A percentile compares a stretch with the other conserved stretches of the same genome.
phyloP scores from a whole-genome alignment of 2,113 vertebrate species.

The Grantiella picta region DNA sequence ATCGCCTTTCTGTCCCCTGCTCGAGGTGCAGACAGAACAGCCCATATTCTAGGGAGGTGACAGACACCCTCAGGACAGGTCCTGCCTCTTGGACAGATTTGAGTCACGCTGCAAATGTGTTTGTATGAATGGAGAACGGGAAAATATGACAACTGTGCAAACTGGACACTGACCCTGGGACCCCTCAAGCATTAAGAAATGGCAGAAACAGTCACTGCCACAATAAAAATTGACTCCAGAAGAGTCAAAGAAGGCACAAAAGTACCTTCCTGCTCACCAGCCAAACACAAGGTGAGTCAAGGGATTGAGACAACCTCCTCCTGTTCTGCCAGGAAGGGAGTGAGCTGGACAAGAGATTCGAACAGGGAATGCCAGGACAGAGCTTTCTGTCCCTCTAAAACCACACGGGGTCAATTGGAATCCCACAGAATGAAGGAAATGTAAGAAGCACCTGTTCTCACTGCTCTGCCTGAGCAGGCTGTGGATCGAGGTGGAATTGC shows the following conservation, averaged over 20 bases:
- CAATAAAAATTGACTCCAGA: background rate
- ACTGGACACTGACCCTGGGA: background rate
- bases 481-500: background rate
- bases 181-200: background rate
- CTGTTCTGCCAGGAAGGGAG: background rate
- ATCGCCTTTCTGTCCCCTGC: constrained; percentile 37
- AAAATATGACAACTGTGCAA: background rate
- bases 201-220: background rate
- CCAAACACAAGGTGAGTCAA: background rate
- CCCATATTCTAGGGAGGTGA: constrained; percentile 62
- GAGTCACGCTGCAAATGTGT: background rate
- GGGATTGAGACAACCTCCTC: background rate
- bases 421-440: background rate
- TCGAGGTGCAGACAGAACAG: constrained; percentile 55
- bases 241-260: background rate
- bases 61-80: constrained; percentile 22
- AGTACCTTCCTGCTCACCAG: background rate
- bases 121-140: background rate
- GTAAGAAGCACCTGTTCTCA: no score
- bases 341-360: background rate
- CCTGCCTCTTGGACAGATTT: constrained; percentile 66
- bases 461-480: background rate
- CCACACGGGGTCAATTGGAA: background rate
- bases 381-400: background rate
- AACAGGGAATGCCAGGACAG: background rate